phyloP scores from a whole-genome alignment of 2,888 invertebrate species.

The Thecocarcelia acutangulata region DNA sequence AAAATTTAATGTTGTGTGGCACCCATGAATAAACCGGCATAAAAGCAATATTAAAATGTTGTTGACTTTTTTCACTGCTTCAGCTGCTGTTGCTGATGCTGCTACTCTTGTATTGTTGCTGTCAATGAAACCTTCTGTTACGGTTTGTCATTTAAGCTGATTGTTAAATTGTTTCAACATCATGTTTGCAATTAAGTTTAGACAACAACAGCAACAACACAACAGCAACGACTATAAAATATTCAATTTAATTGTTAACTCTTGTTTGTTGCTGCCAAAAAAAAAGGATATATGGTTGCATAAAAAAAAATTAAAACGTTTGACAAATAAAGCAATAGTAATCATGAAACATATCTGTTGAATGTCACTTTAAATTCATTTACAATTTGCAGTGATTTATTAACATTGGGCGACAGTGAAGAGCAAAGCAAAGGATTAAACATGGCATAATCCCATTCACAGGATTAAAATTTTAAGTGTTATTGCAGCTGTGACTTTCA shows the following conservation, averaged over 20 bases:
- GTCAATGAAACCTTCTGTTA: slow-evolving; percentile 33
- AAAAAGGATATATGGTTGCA: background rate
- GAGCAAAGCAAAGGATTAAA: background rate
- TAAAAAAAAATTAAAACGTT: background rate
- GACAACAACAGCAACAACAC: slow-evolving; percentile 1
- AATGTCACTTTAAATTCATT: slow-evolving; percentile 60
- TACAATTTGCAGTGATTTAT: slow-evolving; percentile 32
- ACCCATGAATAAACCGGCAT: slow-evolving; percentile 51
- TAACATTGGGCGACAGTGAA: background rate
- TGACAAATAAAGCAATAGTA: background rate
- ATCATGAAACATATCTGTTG: slow-evolving; percentile 39
- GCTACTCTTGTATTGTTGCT: slow-evolving; percentile 3
- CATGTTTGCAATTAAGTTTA: slow-evolving; percentile 54
- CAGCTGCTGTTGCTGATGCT: background rate
- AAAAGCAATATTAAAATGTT: slow-evolving; percentile 44
- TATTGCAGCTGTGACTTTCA: background rate
- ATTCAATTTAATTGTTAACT: slow-evolving; percentile 44
- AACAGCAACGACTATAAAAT: slow-evolving; percentile 6
- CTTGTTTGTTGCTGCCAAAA: background rate
- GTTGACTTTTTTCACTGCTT: background rate
- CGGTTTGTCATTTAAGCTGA: slow-evolving; percentile 40
- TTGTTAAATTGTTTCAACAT: slow-evolving; percentile 44
- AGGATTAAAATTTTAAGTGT: background rate
- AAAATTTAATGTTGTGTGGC: slow-evolving; percentile 27
- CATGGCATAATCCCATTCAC: slow-evolving; percentile 2